Conservation (phyloP, 2,797 vertebrate genomes). For the Gila robusta region DNA sequence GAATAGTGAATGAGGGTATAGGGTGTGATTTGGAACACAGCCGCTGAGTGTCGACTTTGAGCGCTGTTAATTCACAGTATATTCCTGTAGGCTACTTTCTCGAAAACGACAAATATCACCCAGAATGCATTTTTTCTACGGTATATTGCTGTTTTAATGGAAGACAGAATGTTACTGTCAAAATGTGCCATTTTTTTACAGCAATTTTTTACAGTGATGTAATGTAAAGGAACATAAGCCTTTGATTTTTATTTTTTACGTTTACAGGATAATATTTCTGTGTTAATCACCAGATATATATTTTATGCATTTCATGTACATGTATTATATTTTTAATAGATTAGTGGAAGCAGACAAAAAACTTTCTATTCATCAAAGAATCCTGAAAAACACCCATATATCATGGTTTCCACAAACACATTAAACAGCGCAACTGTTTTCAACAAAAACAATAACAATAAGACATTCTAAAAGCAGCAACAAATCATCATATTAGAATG, state of each 20-base stretch:
- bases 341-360: neutral
- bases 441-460: neutral
- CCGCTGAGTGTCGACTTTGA: no score
- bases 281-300: neutral
- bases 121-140: no score
- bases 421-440: neutral
- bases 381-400: neutral
- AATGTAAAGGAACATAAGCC: neutral
- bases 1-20: no score
- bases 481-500: neutral
- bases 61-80: no score
- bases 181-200: no score
- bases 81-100: no score
- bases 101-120: no score
- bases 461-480: no score
- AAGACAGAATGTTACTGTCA: no score
- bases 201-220: no score
- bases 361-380: neutral
- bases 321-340: neutral
- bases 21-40: no score
- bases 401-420: neutral
- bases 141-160: no score
- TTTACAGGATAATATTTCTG: conserved; percentile 9
- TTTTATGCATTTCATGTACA: neutral
- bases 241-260: neutral